phyloP scores from a whole-genome alignment of 2,797 vertebrate genomes.

The Galagoides demidoff region DNA sequence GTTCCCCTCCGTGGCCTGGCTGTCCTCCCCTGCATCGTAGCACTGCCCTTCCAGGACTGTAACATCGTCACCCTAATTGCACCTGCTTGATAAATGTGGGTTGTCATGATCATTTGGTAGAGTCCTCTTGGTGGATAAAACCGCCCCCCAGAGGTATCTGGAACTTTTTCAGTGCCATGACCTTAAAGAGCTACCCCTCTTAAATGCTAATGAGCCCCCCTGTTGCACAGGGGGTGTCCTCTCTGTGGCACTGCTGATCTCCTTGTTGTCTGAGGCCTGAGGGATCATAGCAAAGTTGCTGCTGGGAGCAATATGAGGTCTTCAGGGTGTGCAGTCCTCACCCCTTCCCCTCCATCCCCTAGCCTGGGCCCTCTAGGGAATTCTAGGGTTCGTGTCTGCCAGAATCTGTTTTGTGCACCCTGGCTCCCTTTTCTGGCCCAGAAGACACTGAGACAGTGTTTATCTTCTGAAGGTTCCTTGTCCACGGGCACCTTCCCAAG shows the following conservation, averaged over 20 bases:
- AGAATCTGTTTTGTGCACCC: neutral
- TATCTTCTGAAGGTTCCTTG: neutral
- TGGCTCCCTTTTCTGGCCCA: neutral
- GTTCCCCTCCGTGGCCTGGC: neutral
- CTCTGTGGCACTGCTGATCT: neutral
- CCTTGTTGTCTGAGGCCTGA: neutral
- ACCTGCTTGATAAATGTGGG: neutral
- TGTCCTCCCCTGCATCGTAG: neutral
- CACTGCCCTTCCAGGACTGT: neutral
- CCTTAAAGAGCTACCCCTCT: neutral
- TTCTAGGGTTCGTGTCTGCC: neutral
- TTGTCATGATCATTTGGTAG: neutral
- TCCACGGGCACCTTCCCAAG: neutral
- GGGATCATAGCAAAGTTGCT: neutral
- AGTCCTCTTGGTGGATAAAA: neutral
- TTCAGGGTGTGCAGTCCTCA: neutral
- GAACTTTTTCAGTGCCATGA: neutral
- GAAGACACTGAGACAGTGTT: neutral
- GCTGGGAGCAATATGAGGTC: neutral
- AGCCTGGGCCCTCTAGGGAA: neutral
- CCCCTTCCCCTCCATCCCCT: neutral
- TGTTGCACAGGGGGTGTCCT: neutral
- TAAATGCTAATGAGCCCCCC: accelerated
- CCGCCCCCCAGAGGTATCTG: neutral
- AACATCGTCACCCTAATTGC: too few relatives aligned